Evolutionary conservation across 2,888 invertebrate species (phyloP), one percentile per base, ranked within the genome.

Genomic region (Harpalus rubripes): DNA sequence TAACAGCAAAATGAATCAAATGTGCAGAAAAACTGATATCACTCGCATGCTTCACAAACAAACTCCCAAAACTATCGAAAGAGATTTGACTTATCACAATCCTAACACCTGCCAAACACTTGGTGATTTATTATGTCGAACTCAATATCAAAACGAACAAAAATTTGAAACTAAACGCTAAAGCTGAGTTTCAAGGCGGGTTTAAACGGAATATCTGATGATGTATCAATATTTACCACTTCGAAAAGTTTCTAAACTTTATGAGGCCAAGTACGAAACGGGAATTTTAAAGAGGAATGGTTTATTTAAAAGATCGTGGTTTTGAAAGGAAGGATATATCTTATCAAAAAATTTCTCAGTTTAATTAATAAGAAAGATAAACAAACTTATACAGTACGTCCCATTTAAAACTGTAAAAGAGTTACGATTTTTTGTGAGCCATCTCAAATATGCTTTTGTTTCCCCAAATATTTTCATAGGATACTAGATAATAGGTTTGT

Each of bases 161-260:
- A 52, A 52, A 52, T 52, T 52, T 52, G 12, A 52, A 52, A 52
- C 44, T 52, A 52, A 52, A 12, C 44, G 44, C 12, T 52, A 52
- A 52, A 52, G 44, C 44, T 44, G 44, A 5, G 12, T 52, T 52
- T 10, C 44, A 52, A 10, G 12, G 8, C 44, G 10, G 10, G 12
- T 8, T 12, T 8, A 52, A 52, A 52, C 10, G 44, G 44, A 52
- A 52, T 52, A 52, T 52, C 44, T 52, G 44, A 52, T 12, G 44
- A 52, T 52, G 44, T 52, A 52, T 52, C 44, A 52, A 52, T 52
- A 52, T 52, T 52, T 52, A 52, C 44, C 44, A 52, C 10, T 32
- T 52, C 44, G 44, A 4, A 52, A 52, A 52, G 44, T 52, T 52
- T 52, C 12, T 10, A 52, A 52, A 44, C 10, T 52, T 52, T 52